Evolutionary conservation across 2,888 invertebrate species (phyloP), one percentile per base, ranked within the genome.

Genomic region (Acleris literana): DNA sequence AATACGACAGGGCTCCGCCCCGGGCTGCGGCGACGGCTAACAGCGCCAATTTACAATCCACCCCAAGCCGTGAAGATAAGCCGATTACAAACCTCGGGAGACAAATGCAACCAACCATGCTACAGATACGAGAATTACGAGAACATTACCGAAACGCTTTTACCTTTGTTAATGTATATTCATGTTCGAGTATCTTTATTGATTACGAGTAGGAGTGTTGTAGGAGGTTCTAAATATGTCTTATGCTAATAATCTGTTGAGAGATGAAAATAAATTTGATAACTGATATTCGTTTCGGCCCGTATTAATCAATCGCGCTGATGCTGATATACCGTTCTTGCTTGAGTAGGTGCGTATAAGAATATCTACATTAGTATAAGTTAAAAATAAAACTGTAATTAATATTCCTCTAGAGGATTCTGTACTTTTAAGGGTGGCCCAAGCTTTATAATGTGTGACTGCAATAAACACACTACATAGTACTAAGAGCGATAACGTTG

Each of bases 1-100:
- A 92, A 92, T 92, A 90, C 88, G 88, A 82, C 83, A 76, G 79
- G 77, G 76, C 84, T 84, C 85, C 86, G 83, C 87, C 90, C 88
- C 78, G 77, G 77, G 80, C 72, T 59, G 75, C 74, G 75, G 80
- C 76, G 74, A 79, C 77, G 78, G 81, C 85, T 83, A 81, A 79
- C 83, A 84, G 77, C 79, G 78, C 80, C 82, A 82, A 85, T 84
- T 85, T 84, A 84, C 79, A 82, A 84, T 81, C 60, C 64, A 44
- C 43, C 64, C 54, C 54, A 54, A 68, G 51, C 68, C 58, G 62
- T 55, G 29, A 56, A 76, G 81, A 79, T 81, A 81, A 80, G 79
- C 76, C 71, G 80, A 78, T 80, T 78, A 77, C 57, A 76, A 80
- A 84, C 83, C 83, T 81, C 78, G 66, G 81, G 82, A 65, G 82